Conservation (phyloP, 1,140 invertebrate species). For the Asobara japonica region DNA sequence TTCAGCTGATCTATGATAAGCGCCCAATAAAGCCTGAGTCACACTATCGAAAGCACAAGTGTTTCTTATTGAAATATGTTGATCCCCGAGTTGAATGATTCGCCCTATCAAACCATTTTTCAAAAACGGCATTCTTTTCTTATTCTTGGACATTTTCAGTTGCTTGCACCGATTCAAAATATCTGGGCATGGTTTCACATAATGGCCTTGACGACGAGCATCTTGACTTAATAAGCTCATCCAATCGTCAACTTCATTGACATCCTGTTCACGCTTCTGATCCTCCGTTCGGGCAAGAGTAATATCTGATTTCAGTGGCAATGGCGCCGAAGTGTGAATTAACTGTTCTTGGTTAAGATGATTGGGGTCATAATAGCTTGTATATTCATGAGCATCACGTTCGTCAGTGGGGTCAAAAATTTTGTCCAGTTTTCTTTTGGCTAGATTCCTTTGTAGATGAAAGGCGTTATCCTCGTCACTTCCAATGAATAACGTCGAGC, state of each 20-base stretch:
- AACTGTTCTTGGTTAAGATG: too few species aligned
- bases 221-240: not conserved
- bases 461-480: too few species aligned
- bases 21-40: not conserved
- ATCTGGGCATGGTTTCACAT: slow-evolving; percentile 27
- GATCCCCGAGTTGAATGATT: slow-evolving; percentile 14
- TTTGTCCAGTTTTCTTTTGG: too few species aligned
- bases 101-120: too few species aligned
- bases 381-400: too few species aligned
- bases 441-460: too few species aligned
- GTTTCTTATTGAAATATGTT: not conserved
- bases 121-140: slow-evolving; percentile 19
- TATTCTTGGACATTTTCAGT: slow-evolving; percentile 1
- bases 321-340: too few species aligned
- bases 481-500: too few species aligned
- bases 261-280: not conserved
- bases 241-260: not conserved
- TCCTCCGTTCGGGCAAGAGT: not conserved
- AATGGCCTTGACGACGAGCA: slow-evolving; percentile 23
- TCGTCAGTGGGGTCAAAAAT: too few species aligned
- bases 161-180: slow-evolving; percentile 24
- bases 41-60: not conserved
- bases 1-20: too few species aligned
- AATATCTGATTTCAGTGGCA: not conserved
- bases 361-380: too few species aligned